Evolutionary conservation across 1,140 invertebrate species (phyloP).

Genomic region (Glomeris maerens): DNA sequence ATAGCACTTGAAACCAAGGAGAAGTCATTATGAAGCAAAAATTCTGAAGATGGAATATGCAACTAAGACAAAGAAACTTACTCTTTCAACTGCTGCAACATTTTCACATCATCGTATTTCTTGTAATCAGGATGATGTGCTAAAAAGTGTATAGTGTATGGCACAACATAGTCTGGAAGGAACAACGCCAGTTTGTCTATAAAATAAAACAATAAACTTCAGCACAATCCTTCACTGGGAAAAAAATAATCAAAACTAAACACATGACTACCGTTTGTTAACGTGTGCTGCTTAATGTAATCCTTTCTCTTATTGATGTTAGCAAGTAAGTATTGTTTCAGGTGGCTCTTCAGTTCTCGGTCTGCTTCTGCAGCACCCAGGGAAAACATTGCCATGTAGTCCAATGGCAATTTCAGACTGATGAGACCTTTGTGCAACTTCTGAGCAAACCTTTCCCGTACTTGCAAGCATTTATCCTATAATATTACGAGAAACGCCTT

Average conservation of each 20-base stretch:
- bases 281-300: slow-evolving; percentile 51
- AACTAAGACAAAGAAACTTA: slow-evolving; percentile 21
- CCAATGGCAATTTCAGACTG: slow-evolving; percentile 54
- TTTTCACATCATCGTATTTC: slow-evolving; percentile 51
- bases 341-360: slow-evolving; percentile 47
- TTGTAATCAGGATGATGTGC: slow-evolving; percentile 77
- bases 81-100: slow-evolving; percentile 45
- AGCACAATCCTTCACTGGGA: background rate
- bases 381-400: slow-evolving; percentile 93
- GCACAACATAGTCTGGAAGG: slow-evolving; percentile 84
- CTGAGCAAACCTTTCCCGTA: slow-evolving; percentile 70
- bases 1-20: slow-evolving; percentile 44
- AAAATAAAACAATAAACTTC: slow-evolving; percentile 8
- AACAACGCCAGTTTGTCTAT: slow-evolving; percentile 27
- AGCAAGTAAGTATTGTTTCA: slow-evolving; percentile 60
- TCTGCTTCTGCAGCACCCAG: slow-evolving; percentile 71
- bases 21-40: background rate
- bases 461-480: slow-evolving; percentile 74
- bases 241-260: background rate
- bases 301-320: slow-evolving; percentile 82
- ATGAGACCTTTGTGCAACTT: slow-evolving; percentile 83
- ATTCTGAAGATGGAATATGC: background rate
- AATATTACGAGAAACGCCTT: too few relatives aligned
- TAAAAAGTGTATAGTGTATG: slow-evolving; percentile 83
- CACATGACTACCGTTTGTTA: background rate